Base-by-base conservation (phyloP, 1,140 invertebrate genomes). In the Triops cancriformis region DNA sequence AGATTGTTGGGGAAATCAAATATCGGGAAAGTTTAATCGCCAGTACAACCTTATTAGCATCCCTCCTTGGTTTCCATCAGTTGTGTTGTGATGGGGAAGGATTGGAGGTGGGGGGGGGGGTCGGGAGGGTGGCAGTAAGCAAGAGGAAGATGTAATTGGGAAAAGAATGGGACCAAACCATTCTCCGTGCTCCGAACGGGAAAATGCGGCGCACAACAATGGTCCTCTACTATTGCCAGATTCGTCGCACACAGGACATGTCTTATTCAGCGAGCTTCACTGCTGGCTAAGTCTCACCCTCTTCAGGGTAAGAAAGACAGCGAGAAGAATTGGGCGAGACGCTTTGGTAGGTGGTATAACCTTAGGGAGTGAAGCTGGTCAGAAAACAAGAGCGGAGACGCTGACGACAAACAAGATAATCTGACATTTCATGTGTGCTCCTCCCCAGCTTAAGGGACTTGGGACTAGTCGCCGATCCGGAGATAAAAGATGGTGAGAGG, bases 221-320 rank as follows among this genome's bases (percentile, higher is more conserved):
- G 51, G 51, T 37, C 2, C 51, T 23, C 23, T 6, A 23, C 51
- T 64, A 64, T 64, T 64, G 51, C 51, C 51, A 23, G 51, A 64
- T 64, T 64, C 51, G 51, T 64, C 51, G 51, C 51, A 64, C 51
- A 64, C 51, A 64, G 51, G 10, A 64, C 51, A 64, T 64, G 10
- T 23, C 51, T 64, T 64, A 64, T 64, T 64, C 51, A 64, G 51
- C 14, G 51, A 23, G 51, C 51, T 64, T 64, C 51, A 64, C 51
- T 64, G 51, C 51, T 64, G 51, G 51, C n/a, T 64, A 64, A 64
- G 51, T 64, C 51, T 64, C 51, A 64, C 51, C 51, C 51, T 64
- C 51, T 64, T 64, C 51, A 64, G 14, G 51, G 51, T 64, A 64
- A 64, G 23, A 64, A 18, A 64, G 51, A 64, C 51, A 64, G 51